These are phyloP conservation scores for Sphaeridia pumilis DNA, from an alignment of 2,888 invertebrate genomes.

Conservation along the genomic window DNA sequence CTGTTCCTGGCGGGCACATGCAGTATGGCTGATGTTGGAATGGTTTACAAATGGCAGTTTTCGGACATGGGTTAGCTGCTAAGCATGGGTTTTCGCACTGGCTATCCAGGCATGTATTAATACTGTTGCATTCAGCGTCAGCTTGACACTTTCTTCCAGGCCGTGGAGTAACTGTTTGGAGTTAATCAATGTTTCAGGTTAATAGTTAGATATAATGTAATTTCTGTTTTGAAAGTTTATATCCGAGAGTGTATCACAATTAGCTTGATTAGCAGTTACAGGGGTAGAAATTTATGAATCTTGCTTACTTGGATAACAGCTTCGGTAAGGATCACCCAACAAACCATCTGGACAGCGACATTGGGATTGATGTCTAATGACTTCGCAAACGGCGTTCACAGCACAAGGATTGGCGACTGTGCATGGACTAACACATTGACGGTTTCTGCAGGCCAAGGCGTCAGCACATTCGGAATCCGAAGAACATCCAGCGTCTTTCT, in stretches of 20 bases:
- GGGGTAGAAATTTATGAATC: background rate
- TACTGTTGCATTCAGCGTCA: conserved; percentile 38
- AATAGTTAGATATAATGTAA: background rate
- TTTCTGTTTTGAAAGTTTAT: background rate
- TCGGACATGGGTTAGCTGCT: conserved; percentile 38
- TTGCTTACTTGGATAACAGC: conserved; percentile 45
- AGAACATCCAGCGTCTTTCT: conserved; percentile 51
- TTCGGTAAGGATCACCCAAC: conserved; percentile 66
- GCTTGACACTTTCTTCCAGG: conserved; percentile 37
- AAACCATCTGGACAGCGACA: conserved; percentile 61
- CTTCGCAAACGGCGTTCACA: conserved; percentile 36
- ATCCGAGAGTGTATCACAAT: background rate
- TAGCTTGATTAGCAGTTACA: background rate
- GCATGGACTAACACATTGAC: conserved; percentile 39
- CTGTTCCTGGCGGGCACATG: conserved; percentile 51
- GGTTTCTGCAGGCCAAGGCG: conserved; percentile 37
- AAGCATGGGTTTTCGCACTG: conserved; percentile 40
- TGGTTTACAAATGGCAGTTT: conserved; percentile 38
- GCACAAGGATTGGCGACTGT: conserved; percentile 38
- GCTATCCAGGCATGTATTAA: conserved; percentile 37
- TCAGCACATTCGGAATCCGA: conserved; percentile 37
- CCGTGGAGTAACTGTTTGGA: conserved; percentile 33
- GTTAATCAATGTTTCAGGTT: conserved; percentile 7
- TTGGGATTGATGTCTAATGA: conserved; percentile 57
- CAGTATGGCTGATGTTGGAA: conserved; percentile 43